These are phyloP conservation scores for Eidolon dupreanum DNA, from an alignment of 2,797 vertebrate species.

Conservation along the genomic window DNA sequence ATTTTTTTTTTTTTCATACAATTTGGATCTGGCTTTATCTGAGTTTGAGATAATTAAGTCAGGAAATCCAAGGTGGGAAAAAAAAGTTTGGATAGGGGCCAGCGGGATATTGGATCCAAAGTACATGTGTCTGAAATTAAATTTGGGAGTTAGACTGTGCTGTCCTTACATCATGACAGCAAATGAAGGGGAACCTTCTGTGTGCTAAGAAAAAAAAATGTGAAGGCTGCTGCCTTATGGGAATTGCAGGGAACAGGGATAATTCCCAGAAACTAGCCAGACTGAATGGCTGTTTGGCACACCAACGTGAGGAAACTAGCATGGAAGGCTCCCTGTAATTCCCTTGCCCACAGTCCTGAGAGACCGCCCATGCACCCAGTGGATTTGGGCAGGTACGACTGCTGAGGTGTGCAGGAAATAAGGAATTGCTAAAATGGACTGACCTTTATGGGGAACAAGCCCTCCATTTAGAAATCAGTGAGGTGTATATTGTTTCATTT, in stretches of 20 bases:
- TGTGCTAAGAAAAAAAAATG: slow-evolving; percentile 23
- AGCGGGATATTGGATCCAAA: slow-evolving; percentile 68
- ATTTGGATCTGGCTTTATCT: slow-evolving; percentile 70
- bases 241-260: slow-evolving; percentile 46
- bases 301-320: background rate
- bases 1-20: background rate
- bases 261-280: slow-evolving; percentile 62
- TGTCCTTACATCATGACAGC: slow-evolving; percentile 60
- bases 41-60: slow-evolving; percentile 69
- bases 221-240: slow-evolving; percentile 11
- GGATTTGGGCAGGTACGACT: background rate
- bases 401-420: background rate
- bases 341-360: background rate
- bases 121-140: slow-evolving; percentile 79
- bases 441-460: background rate
- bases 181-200: slow-evolving; percentile 62
- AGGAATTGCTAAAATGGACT: background rate
- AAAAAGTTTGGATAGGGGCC: slow-evolving; percentile 41
- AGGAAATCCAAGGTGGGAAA: slow-evolving; percentile 63
- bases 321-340: slow-evolving; percentile 43
- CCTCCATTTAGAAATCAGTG: background rate
- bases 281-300: slow-evolving; percentile 20
- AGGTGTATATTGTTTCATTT: background rate
- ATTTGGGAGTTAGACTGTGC: slow-evolving; percentile 58
- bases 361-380: background rate